phyloP scores from a whole-genome alignment of 1,140 invertebrate species.

The Cherax quadricarinatus region DNA sequence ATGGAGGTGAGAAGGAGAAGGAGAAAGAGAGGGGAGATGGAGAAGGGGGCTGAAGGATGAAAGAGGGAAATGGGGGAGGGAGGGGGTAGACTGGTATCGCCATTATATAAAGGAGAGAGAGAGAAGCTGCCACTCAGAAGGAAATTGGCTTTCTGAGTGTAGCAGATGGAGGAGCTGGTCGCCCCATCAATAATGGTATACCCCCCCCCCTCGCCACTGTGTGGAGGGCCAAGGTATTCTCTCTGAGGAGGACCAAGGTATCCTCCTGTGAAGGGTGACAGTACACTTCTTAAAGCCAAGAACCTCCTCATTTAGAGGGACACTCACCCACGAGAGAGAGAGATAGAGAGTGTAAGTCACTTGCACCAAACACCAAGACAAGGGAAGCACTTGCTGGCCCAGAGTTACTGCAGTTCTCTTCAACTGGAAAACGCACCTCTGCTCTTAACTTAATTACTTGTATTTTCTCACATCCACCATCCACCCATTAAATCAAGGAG shows the following conservation, averaged over 20 bases:
- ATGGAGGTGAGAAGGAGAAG: neutral
- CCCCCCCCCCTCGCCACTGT: no score
- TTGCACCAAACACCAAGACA: neutral
- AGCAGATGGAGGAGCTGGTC: neutral
- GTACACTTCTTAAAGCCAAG: no score
- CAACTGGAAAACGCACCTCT: neutral
- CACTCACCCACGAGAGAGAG: no score
- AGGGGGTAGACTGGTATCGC: neutral
- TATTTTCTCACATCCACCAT: neutral
- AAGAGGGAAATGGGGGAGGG: neutral
- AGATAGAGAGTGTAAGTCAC: no score
- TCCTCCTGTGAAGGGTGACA: neutral
- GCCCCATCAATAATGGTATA: neutral
- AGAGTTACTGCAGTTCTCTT: neutral
- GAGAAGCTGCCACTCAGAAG: neutral
- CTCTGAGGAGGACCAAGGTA: no score
- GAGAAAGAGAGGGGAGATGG: neutral
- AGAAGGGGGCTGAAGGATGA: neutral
- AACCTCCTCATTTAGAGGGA: no score
- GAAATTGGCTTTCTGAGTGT: slow-evolving; percentile 32
- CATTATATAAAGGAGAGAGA: neutral
- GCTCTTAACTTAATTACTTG: slow-evolving; percentile 21
- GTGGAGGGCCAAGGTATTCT: no score
- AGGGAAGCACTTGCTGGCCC: neutral
- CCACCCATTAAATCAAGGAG: neutral